Evolutionary conservation across 2,113 vertebrate genomes (phyloP), one percentile per base, ranked within the genome.

Genomic region (Sinocyclocheilus anophthalmus): DNA sequence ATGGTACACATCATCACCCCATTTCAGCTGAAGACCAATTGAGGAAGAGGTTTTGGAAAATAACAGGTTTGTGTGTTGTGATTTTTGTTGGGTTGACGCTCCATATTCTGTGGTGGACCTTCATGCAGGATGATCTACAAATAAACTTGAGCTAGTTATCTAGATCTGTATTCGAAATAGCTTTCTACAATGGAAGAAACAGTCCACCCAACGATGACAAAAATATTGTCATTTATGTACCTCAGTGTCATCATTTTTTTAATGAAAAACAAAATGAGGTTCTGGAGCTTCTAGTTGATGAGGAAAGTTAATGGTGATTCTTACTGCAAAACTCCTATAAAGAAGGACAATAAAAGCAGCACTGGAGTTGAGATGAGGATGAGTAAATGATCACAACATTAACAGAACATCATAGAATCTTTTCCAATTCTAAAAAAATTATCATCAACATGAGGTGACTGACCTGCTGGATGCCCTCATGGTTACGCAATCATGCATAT

Each of bases 41-140:
- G 37, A 86, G 75, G 84, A 69, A 79, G 39, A n/a, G 22, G 30
- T 63, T 81, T 80, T 57, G 24, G 26, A 14, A 48, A 50, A 24
- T 20, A 73, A 50, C 39, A 42, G 20, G 24, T 5, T 26, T 45
- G 16, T 33, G 33, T 57, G 76, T 22, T 22, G 76, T 78, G 76
- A 78, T 59, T 78, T 78, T 18, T 26, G 75, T 20, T 18, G 11
- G 11, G 57, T 63, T 24, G 33, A 8, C 33, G n/a, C 20, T 39
- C 30, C 22, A 79, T 5, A 39, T 79, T 42, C 22, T 80, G 11
- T n/a, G 12, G 11, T 63, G 24, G 77, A 5, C 5, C 57, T 42
- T 24, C 22, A 14, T 39, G 5, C 22, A 5, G 5, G 33, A n/a
- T 39, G 53, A 24, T 33, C 4, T 37, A 57, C 26, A 78, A 57